phyloP scores from a whole-genome alignment of 1,140 invertebrate genomes.

The Sitophilus oryzae region DNA sequence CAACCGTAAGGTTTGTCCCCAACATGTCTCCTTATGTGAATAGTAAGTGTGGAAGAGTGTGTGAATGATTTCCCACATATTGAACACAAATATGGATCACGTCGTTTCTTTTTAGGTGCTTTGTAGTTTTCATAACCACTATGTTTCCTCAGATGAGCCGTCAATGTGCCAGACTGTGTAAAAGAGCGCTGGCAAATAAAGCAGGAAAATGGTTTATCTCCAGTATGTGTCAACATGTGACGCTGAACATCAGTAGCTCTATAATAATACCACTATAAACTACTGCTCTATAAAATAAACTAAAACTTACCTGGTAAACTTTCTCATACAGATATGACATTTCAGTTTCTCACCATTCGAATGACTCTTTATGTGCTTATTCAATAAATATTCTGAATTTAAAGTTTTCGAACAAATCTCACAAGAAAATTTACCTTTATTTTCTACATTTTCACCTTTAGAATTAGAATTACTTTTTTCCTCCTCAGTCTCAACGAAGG shows the following conservation, averaged over 20 bases:
- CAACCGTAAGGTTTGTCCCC: constrained; percentile 25
- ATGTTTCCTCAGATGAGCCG: constrained; percentile 45
- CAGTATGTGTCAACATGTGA: constrained; percentile 56
- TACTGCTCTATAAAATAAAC: not conserved
- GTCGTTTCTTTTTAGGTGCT: not conserved
- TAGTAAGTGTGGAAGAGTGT: constrained; percentile 22
- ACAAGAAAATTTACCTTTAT: constrained; percentile 23
- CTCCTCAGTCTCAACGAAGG: not conserved
- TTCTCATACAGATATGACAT: constrained; percentile 33
- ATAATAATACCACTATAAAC: constrained; percentile 11
- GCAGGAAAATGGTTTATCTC: constrained; percentile 65
- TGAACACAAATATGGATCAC: constrained; percentile 14
- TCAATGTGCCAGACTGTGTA: constrained; percentile 51
- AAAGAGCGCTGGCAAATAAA: constrained; percentile 51
- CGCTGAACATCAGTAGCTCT: constrained; percentile 33
- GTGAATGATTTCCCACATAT: constrained; percentile 24
- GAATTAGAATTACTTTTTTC: not conserved
- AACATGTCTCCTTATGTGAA: constrained; percentile 26
- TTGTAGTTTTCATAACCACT: constrained; percentile 9
- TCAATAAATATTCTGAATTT: constrained; percentile 30
- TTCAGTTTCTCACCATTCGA: constrained; percentile 23
- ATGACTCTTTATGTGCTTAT: constrained; percentile 33
- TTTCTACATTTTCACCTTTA: constrained; percentile 4
- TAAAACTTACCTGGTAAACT: constrained; percentile 23
- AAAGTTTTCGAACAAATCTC: constrained; percentile 32